Base-by-base conservation (phyloP, 2,113 vertebrate genomes). In the Lepisosteus osseus region DNA sequence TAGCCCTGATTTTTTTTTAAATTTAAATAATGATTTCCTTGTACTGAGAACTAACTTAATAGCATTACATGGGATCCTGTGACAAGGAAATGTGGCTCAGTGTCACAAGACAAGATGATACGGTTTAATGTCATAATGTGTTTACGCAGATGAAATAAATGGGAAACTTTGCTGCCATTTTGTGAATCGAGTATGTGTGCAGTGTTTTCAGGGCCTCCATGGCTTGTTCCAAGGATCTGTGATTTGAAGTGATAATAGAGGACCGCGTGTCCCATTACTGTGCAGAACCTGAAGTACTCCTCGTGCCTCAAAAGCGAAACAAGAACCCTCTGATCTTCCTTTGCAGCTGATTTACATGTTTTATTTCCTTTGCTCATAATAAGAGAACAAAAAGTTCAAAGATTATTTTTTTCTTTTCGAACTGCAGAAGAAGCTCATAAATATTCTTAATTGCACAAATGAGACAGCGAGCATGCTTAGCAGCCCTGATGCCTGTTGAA, bases 21-120 rank as follows among this genome's bases (percentile, higher is more conserved):
- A 83, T 84, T 79, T 79, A 69, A 77, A 66, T 70, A 74, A 82
- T 73, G 77, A 77, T 82, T 85, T 84, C 79, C 80, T 80, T 79
- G 72, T 75, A 70, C 62, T 67, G 54, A 62, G 45, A 69, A 54
- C 72, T 66, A 69, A 55, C 77, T 84, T 83, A 82, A 83, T 70
- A 15, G 64, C 72, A 77, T 86, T 84, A 78, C 74, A 80, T 59
- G 71, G 76, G 67, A 70, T 80, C 82, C 82, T 86, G 76, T 81
- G 80, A 80, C 76, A 61, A 70, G 72, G 70, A 82, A 79, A 73
- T 54, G 5, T 63, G 70, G 61, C 56, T 54, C 55, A 65, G 42
- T 67, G 69, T 81, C 79, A 86, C 64, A 70, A 69, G 74, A 77
- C 56, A 12, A 6, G 55, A 61, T 61, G 68, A 43, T 41, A 14